Conservation (phyloP, 2,797 vertebrate species). For the Nyctalus aviator region DNA sequence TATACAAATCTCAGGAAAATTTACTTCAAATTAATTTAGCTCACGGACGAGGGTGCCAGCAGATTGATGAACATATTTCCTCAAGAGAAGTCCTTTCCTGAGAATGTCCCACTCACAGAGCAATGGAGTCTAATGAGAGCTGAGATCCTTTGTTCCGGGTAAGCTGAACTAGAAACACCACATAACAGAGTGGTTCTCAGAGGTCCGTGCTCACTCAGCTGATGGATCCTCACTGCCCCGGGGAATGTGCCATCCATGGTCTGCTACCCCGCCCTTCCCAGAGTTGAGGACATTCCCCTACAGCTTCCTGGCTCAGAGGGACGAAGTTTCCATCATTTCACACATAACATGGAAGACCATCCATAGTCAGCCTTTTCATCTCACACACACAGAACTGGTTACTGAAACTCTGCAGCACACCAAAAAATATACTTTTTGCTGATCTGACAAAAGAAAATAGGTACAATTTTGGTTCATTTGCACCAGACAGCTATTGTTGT, state of each 20-base stretch:
- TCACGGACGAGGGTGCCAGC: background rate
- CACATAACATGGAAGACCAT: rapidly evolving
- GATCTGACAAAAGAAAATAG: background rate
- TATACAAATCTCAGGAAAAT: background rate
- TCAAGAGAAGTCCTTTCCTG: background rate
- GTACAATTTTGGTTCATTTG: background rate
- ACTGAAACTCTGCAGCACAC: background rate
- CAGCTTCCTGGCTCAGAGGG: background rate
- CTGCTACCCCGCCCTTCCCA: rapidly evolving
- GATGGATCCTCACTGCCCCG: no score
- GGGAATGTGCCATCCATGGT: background rate
- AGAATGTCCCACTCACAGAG: background rate
- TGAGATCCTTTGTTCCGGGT: background rate
- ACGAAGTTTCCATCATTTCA: background rate
- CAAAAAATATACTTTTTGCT: background rate
- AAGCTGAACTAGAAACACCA: background rate
- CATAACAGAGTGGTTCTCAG: background rate
- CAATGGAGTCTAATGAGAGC: background rate
- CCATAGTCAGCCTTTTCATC: background rate
- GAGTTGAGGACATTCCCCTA: background rate
- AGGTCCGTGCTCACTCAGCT: background rate
- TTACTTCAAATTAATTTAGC: background rate
- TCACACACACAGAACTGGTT: background rate
- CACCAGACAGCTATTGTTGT: background rate
- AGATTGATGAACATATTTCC: background rate